Base-by-base conservation (phyloP, 1,140 invertebrate species). In the Choristoneura fumiferana region DNA sequence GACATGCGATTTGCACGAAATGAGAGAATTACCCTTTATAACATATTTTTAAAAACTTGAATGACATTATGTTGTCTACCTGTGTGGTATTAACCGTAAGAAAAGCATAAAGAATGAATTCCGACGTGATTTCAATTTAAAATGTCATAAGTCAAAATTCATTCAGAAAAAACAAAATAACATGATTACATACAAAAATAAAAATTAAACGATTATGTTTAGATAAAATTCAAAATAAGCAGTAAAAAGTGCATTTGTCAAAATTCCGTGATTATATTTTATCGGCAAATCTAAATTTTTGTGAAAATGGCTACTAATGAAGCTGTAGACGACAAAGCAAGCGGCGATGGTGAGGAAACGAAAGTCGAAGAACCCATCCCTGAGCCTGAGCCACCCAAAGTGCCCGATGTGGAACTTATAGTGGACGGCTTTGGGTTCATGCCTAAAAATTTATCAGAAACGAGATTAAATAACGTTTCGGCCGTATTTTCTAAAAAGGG, bases 381-480 rank as follows among this genome's bases (percentile, higher is more conserved):
- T 3, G 34, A 37, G 17, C 12, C 73, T 0, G 75, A 75, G 17
- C 58, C 65, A 1, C 61, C 69, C 0, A 81, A 77, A 29, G 43
- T 74, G 5, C 82, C 78, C 9, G 82, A 85, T 49, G 83, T 87
- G 2, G 83, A 86, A 43, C 58, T 88, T 0, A 60, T 86, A 12
- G 76, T 83, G 0, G 85, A 88, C 39, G 85, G 85, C 0, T 88
- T 88, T 56, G 85, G 85, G 4, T 86, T 88, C 43, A 84, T 88
- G 83, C 83, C 81, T 1, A 77, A 81, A 58, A 1, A 45, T 0
- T 33, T 36, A 15, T 36, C 17, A 8, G 6, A 15, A 13, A 5
- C 6, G 2, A 29, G 22, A 29, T 29, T 29, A 29, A 29, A 6
- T 29, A 2, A 29, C 2, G 6, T 6, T 3, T 29, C 22, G 22